These are phyloP conservation scores for Nasonia longicornis DNA, from an alignment of 1,140 invertebrate species.

Conservation along the genomic window DNA sequence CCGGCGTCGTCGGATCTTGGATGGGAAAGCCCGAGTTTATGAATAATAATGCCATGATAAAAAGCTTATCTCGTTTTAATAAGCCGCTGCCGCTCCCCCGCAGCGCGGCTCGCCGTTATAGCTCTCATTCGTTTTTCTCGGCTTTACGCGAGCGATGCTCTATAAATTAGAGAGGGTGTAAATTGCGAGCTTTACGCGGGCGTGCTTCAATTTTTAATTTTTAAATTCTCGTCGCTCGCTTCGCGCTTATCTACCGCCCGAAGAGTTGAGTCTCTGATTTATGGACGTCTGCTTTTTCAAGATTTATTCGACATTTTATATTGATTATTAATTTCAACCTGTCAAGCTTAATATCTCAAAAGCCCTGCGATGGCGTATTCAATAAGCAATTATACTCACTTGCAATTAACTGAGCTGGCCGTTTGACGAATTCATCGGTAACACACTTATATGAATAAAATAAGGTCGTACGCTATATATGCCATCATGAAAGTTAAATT, in stretches of 20 bases:
- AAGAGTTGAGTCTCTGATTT: not conserved
- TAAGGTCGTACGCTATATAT: too few relatives aligned
- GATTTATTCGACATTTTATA: not conserved
- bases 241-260: not conserved
- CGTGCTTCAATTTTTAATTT: conserved; percentile 22
- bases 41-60: conserved; percentile 14
- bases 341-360: not conserved
- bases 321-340: not conserved
- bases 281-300: not conserved
- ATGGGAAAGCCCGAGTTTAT: not conserved
- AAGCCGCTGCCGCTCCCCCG: not conserved
- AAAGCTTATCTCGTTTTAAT: conserved; percentile 19
- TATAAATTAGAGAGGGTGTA: conserved; percentile 18
- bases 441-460: too few relatives aligned
- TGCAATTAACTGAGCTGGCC: not conserved
- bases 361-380: not conserved
- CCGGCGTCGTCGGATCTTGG: not conserved
- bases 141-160: not conserved
- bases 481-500: too few relatives aligned
- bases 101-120: too few relatives aligned
- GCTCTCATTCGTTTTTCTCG: not conserved
- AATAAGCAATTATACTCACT: too few relatives aligned
- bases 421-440: not conserved
- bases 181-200: conserved; percentile 8
- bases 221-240: not conserved